Conservation (phyloP, 2,113 vertebrate genomes). For the Ascaphus truei region DNA sequence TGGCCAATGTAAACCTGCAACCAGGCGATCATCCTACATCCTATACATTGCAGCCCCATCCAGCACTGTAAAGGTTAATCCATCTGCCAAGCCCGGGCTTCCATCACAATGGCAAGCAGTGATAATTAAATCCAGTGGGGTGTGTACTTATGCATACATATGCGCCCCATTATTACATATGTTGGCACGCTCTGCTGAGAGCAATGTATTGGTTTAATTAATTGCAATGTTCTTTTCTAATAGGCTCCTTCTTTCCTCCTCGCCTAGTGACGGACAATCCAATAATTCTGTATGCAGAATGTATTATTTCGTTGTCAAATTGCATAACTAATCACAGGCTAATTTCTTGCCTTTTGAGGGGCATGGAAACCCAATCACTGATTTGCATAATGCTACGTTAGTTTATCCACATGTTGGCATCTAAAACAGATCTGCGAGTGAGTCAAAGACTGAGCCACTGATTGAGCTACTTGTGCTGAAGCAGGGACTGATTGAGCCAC, state of each 20-base stretch:
- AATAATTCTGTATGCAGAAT: background rate
- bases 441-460: background rate
- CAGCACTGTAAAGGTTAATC: no score
- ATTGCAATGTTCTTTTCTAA: slow-evolving; percentile 6
- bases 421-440: background rate
- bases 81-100: background rate
- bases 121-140: slow-evolving; percentile 17
- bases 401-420: slow-evolving; percentile 7
- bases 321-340: slow-evolving; percentile 12
- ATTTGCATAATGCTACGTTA: background rate
- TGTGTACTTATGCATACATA: background rate
- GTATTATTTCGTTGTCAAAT: slow-evolving; percentile 20
- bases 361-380: slow-evolving; percentile 13
- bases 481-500: no score
- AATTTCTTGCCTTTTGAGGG: background rate
- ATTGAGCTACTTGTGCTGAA: no score
- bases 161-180: slow-evolving; percentile 6
- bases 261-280: background rate
- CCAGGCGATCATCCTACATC: no score
- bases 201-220: slow-evolving; percentile 16
- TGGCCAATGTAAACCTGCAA: no score
- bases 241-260: background rate
- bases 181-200: background rate
- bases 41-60: no score
- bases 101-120: background rate